Evolutionary conservation across 2,888 invertebrate species (phyloP), one percentile per base, ranked within the genome.

Genomic region (Hydraecia micacea): DNA sequence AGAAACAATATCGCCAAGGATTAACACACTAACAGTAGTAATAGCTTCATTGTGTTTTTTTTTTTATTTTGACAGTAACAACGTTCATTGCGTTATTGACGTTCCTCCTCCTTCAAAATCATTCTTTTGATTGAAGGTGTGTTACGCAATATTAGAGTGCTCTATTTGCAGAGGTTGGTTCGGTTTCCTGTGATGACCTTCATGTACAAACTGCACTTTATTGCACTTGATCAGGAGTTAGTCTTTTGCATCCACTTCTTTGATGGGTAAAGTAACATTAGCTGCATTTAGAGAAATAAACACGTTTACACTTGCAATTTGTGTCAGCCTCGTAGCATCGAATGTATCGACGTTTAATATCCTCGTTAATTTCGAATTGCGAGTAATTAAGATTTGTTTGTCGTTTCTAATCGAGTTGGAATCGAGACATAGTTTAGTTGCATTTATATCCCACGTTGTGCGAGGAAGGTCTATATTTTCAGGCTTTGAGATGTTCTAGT

Each of bases 271-370:
- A 71, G 70, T 86, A 86, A 73, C 70, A 82, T 83, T 32, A 72
- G 68, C 63, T 74, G 73, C 65, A 78, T 78, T 83, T 52, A 75
- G 65, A 75, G 86, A 84, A 84, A 76, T 79, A 85, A 79, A 83
- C 84, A 71, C 66, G 73, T 83, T 85, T 83, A 73, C 74, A 79
- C 66, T 75, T 65, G 62, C 73, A 83, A 85, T 76, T 85, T 86
- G 73, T 86, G 76, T 84, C 80, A 80, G 71, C 46, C 32, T 62
- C 62, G 60, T 72, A 80, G 62, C 55, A 52, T 79, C 60, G 39
- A 81, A 75, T 68, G 63, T 82, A 86, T 86, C 80, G 75, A 74
- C 69, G 76, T 86, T 80, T 76, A 74, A 84, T 85, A 68, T 79
- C 73, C 58, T 83, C 86, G 58, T 86, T 74, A 72, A 76, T 73